phyloP scores from a whole-genome alignment of 2,797 vertebrate genomes.

The Sphenopsis melanotis region DNA sequence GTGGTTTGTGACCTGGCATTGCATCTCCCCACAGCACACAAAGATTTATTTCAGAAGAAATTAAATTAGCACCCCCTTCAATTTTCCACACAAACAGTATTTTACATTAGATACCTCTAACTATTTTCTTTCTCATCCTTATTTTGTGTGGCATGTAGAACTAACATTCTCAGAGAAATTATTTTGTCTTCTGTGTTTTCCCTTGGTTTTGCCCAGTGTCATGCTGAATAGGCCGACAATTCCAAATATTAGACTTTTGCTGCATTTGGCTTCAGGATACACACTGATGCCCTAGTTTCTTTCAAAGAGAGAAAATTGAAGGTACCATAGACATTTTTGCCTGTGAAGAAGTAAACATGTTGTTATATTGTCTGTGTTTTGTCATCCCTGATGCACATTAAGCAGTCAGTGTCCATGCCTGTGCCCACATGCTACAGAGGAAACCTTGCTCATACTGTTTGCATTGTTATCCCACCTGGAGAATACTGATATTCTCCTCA shows the following conservation, averaged over 20 bases:
- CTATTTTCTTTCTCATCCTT: not conserved
- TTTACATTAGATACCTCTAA: not conserved
- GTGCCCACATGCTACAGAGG: fast-evolving
- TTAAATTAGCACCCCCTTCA: not conserved
- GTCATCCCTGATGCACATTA: not conserved
- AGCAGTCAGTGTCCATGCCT: not conserved
- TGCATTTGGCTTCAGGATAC: not conserved
- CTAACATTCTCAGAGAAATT: not conserved
- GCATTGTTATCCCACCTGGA: not conserved
- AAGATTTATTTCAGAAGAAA: not conserved
- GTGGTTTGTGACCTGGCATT: not conserved
- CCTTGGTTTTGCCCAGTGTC: not conserved
- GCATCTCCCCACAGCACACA: not conserved
- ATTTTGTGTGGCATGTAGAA: not conserved
- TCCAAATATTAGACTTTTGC: not conserved
- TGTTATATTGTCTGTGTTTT: not conserved
- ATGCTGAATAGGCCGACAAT: not conserved
- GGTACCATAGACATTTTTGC: not conserved
- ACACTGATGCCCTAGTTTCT: not conserved
- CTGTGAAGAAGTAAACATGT: not conserved
- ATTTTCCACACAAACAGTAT: not conserved
- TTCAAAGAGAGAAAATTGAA: not conserved
- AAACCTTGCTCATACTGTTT: not conserved
- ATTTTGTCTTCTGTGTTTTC: not conserved
- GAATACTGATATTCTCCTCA: not conserved